Conservation (phyloP, 2,797 vertebrate species). For the Scolopax bukidnonensis region DNA sequence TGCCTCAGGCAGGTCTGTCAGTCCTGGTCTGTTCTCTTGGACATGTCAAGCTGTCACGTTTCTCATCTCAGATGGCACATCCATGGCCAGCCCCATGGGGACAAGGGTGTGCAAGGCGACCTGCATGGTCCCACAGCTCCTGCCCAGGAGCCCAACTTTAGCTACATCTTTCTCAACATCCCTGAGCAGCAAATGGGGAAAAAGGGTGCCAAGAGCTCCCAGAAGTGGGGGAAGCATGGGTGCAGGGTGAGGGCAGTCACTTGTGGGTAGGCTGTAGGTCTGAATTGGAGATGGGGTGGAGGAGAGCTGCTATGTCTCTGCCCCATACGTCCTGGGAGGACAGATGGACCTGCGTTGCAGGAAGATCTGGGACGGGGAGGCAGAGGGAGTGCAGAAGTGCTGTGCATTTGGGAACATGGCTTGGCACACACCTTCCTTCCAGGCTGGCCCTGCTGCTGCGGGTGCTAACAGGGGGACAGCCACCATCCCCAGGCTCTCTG, state of each 20-base stretch:
- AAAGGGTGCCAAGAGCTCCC: neutral
- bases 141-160: neutral
- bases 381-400: neutral
- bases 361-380: neutral
- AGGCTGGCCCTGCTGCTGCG: neutral
- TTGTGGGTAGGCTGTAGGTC: neutral
- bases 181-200: neutral
- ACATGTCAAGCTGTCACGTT: neutral
- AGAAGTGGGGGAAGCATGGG: neutral
- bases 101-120: neutral
- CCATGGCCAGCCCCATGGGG: accelerated
- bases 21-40: neutral
- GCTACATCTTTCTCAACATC: neutral
- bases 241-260: neutral
- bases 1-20: neutral
- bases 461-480: too few species aligned
- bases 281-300: neutral
- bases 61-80: neutral
- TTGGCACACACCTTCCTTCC: neutral
- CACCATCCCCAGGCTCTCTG: neutral
- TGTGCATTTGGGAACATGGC: neutral
- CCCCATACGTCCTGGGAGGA: neutral
- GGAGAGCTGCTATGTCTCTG: neutral
- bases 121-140: neutral
- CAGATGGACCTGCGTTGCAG: accelerated